Percentiles rank a stretch among this genome's conserved stretches.
Evolutionary conservation across 2,113 vertebrate genomes (phyloP).

Genomic region (Falco punctatus): DNA sequence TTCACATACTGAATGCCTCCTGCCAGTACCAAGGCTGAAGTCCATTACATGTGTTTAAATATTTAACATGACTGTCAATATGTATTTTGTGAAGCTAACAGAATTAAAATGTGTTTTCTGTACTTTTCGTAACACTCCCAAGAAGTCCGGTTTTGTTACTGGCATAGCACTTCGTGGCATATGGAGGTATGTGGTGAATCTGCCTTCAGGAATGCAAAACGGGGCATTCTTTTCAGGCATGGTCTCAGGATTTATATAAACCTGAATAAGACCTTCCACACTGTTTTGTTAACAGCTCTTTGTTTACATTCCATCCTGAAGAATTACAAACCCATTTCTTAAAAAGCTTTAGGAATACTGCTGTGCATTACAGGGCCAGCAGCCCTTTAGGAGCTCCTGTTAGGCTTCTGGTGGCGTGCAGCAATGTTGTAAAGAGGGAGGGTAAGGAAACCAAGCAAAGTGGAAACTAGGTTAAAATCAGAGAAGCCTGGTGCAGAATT

Average conservation of each 20-base stretch:
- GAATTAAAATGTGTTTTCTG: not conserved
- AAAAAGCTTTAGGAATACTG: not conserved
- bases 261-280: not conserved
- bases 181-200: not conserved
- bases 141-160: not conserved
- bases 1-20: not conserved
- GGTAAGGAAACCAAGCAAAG: not conserved
- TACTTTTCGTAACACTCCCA: not conserved
- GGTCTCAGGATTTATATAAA: not conserved
- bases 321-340: not conserved
- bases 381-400: not conserved
- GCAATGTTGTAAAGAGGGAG: not conserved
- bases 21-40: not conserved
- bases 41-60: not conserved
- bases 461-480: constrained; percentile 36
- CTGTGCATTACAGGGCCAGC: not conserved
- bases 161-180: not conserved
- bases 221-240: not conserved
- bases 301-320: not conserved
- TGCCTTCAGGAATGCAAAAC: constrained; percentile 6
- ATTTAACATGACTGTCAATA: not conserved
- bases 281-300: not conserved
- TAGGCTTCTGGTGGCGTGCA: not conserved
- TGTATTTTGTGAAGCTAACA: not conserved
- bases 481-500: constrained; percentile 47